Conservation (phyloP, 1,140 invertebrate genomes). For the Heliconius hermathena region DNA sequence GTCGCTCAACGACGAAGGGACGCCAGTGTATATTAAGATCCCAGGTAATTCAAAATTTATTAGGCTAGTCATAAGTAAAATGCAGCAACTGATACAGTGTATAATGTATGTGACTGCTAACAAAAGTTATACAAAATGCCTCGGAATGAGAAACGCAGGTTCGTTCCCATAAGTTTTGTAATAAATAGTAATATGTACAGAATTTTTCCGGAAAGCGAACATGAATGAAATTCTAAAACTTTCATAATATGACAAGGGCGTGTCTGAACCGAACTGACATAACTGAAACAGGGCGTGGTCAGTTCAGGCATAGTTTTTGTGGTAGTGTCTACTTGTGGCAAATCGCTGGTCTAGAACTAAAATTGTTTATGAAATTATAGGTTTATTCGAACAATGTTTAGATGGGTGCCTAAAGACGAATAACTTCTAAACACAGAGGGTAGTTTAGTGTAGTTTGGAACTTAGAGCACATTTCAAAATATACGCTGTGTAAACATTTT, state of each 20-base stretch:
- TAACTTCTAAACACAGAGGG: not conserved
- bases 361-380: not conserved
- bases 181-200: conserved; percentile 17
- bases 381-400: not conserved
- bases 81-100: not conserved
- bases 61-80: not conserved
- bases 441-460: too few species aligned
- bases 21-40: too few species aligned
- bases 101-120: not conserved
- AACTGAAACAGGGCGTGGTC: conserved; percentile 20
- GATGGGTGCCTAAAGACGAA: not conserved
- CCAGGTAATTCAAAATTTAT: not conserved
- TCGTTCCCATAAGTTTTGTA: conserved; percentile 4
- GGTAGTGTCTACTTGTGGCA: not conserved
- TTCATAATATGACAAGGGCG: conserved; percentile 28
- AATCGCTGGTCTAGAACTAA: not conserved
- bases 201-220: conserved; percentile 18
- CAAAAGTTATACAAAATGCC: conserved; percentile 12
- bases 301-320: conserved; percentile 12
- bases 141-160: conserved; percentile 4
- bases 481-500: not conserved
- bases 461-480: not conserved
- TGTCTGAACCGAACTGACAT: conserved; percentile 15
- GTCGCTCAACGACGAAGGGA: too few species aligned
- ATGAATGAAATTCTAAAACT: conserved; percentile 26